phyloP scores from a whole-genome alignment of 2,888 invertebrate species.

The Heliothis peltigera region DNA sequence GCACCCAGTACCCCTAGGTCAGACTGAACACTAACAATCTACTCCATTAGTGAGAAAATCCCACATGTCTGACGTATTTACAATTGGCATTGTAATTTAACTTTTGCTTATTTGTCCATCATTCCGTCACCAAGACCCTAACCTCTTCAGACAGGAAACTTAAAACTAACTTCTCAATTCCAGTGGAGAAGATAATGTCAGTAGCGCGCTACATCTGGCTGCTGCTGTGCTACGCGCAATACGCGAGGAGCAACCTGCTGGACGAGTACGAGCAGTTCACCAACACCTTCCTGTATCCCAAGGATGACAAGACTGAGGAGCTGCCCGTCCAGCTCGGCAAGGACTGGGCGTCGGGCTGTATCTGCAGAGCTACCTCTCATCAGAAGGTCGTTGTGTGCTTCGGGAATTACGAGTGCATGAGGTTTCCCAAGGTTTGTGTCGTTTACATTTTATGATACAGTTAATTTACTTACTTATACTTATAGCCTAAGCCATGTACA shows the following conservation, averaged over 20 bases:
- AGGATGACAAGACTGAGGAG: constrained; percentile 67
- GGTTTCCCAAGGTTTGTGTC: constrained; percentile 83
- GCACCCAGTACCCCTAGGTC: too few species aligned
- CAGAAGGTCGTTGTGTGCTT: constrained; percentile 84
- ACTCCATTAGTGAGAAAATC: too few species aligned
- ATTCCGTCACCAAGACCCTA: too few species aligned
- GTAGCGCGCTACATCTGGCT: constrained; percentile 79
- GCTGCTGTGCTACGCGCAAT: constrained; percentile 80
- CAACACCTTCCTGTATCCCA: constrained; percentile 69
- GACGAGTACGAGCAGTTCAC: constrained; percentile 77
- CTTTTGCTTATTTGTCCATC: too few species aligned
- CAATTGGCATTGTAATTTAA: too few species aligned
- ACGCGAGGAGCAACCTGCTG: constrained; percentile 73
- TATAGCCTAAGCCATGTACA: too few species aligned
- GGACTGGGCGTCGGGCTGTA: constrained; percentile 84
- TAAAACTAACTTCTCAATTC: constrained; percentile 12
- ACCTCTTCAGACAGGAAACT: too few species aligned
- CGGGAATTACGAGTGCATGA: constrained; percentile 86
- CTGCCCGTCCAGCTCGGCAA: constrained; percentile 78
- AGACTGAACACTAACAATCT: too few species aligned
- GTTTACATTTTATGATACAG: not conserved
- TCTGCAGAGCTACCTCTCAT: constrained; percentile 81
- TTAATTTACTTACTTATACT: not conserved
- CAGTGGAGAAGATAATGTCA: constrained; percentile 67
- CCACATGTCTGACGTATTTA: too few species aligned